Percentiles rank a stretch among this genome's conserved stretches.
These are phyloP conservation scores for Saccostrea glomerata DNA, from an alignment of 1,140 invertebrate species.

Conservation along the genomic window DNA sequence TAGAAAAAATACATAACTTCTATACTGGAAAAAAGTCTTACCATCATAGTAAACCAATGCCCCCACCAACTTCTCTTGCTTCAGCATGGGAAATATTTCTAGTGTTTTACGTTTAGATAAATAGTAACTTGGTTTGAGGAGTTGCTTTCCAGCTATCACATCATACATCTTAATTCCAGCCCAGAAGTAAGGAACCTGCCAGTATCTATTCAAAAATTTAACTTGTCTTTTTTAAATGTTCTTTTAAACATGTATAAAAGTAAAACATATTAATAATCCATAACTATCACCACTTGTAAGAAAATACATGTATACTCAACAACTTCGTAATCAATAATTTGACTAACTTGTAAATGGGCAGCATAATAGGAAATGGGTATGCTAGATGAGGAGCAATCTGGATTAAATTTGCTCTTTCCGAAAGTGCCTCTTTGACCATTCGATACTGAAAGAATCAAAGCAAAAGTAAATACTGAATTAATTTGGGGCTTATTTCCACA, in stretches of 20 bases:
- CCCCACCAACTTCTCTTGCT: conserved; percentile 94
- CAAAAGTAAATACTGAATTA: not conserved
- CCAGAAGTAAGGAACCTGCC: conserved; percentile 99
- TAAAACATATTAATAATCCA: too few relatives aligned
- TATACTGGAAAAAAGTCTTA: conserved; percentile 77
- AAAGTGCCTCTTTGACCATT: conserved; percentile 89
- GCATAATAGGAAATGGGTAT: conserved; percentile 97
- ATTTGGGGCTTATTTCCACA: not conserved
- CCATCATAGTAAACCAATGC: conserved; percentile 99
- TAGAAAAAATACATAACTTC: too few relatives aligned
- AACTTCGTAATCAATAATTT: not conserved
- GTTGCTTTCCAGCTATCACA: conserved; percentile 95
- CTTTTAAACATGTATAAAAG: too few relatives aligned
- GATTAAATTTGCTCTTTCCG: conserved; percentile 96
- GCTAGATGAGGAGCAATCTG: conserved; percentile 97
- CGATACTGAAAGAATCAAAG: conserved; percentile 72
- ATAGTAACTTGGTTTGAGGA: conserved; percentile 96
- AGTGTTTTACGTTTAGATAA: conserved; percentile 95
- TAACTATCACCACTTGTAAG: too few relatives aligned
- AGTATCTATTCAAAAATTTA: conserved; percentile 85
- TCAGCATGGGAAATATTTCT: conserved; percentile 97
- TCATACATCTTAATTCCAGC: conserved; percentile 99
- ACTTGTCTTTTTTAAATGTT: too few relatives aligned
- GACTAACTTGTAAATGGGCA: conserved; percentile 96
- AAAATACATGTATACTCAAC: too few relatives aligned